These are phyloP conservation scores for Belgica antarctica DNA, from an alignment of 2,888 invertebrate species.

Conservation along the genomic window DNA sequence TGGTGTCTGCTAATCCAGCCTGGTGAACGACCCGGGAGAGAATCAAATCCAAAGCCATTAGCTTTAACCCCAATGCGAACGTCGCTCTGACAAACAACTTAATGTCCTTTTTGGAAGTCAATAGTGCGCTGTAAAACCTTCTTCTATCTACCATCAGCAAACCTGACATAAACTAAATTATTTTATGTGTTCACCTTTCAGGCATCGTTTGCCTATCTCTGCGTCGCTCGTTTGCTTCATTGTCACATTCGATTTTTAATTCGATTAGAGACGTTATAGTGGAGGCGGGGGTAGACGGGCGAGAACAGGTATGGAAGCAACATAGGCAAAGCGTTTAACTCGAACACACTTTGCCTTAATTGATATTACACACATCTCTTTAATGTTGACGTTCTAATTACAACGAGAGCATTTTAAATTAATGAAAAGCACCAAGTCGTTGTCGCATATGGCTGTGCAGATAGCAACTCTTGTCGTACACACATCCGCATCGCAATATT, in stretches of 20 bases:
- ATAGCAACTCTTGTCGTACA: not conserved
- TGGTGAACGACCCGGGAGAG: not conserved
- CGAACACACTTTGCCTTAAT: slow-evolving; percentile 23
- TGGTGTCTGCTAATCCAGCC: slow-evolving; percentile 41
- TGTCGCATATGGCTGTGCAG: not conserved
- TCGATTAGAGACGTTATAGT: slow-evolving; percentile 27
- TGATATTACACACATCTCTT: slow-evolving; percentile 39
- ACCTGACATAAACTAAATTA: slow-evolving; percentile 34
- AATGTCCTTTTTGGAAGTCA: not conserved
- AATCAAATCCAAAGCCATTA: not conserved
- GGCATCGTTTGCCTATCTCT: slow-evolving; percentile 1
- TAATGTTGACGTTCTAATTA: slow-evolving; percentile 37
- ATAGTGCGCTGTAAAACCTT: not conserved
- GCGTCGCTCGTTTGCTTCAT: not conserved
- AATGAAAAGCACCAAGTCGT: slow-evolving; percentile 27
- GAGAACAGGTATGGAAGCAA: too few species aligned
- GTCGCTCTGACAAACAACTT: slow-evolving; percentile 9
- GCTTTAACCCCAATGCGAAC: slow-evolving; percentile 1
- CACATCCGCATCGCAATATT: not conserved
- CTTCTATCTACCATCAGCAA: not conserved
- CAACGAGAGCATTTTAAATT: slow-evolving; percentile 41
- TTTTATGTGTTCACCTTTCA: slow-evolving; percentile 30
- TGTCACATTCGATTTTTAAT: slow-evolving; percentile 33
- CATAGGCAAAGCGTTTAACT: not conserved
- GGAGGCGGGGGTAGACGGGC: too few species aligned